Evolutionary conservation across 1,140 invertebrate species (phyloP), one percentile per base, ranked within the genome.

Genomic region (Lycorma delicatula): DNA sequence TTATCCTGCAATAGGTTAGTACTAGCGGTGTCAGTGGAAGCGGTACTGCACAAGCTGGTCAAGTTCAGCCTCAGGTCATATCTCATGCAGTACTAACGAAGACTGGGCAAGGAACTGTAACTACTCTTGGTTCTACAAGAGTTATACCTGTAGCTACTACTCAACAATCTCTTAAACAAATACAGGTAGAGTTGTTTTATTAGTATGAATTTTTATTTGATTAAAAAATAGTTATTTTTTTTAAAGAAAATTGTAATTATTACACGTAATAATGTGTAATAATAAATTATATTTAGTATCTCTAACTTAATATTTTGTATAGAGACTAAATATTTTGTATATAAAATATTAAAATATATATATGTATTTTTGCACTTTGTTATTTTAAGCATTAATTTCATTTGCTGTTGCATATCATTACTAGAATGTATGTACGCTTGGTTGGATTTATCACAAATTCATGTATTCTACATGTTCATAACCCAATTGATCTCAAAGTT

Each of bases 61-160:
- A 57, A 44, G 44, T 25, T 2, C 25, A 46, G 16, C 47, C 51
- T 27, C 69, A 70, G 58, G 66, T 66, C 11, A 63, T 66, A 31
- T 64, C 67, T 31, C 66, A 70, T 59, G 54, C 68, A 38, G 64
- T 71, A 27, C 58, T 72, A 48, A 59, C 69, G 7, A 70, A 71
- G 61, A 60, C 64, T 34, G 61, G 61, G 36, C 41, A 60, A 13
- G 51, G 60, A 11, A n/a, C n/a, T n/a, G n/a, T n/a, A n/a, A 47
- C 61, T 7, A 34, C 53, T 34, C 48, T 58, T 3, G 48, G 59
- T 31, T 73, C 76, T 25, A 72, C 74, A 0, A 66, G 77, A 50
- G 72, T 78, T 1, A 78, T 79, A 50, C 76, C 77, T 3, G 76
- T 79, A 1, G 70, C 74, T 0, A 67, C 72, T 22, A 48, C 66